Evolutionary conservation across 1,140 invertebrate species (phyloP), one percentile per base, ranked within the genome.

Genomic region (Mamestra configurata): DNA sequence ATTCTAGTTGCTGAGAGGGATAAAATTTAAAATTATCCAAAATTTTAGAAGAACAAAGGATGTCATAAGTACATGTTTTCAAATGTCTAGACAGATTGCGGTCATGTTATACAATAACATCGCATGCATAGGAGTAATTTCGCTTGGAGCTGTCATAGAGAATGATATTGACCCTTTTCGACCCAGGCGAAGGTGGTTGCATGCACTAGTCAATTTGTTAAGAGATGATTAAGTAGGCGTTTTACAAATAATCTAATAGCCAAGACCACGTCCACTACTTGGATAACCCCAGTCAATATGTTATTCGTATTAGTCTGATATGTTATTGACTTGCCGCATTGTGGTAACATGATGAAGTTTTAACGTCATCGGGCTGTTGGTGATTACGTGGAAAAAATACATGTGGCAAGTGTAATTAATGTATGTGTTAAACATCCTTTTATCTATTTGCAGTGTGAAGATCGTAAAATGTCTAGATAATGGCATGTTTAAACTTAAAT

Each of bases 131-230:
- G 24, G 31, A 75, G 46, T 70, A 81, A 83, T 82, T 86, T 84
- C 40, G 77, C 22, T 59, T 27, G 13, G 20, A 61, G 61, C 75
- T 37, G 43, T 79, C 51, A 72, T 64, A 40, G 13, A 51, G 51
- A 70, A 68, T 81, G 84, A 85, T 80, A 85, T 83, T 85, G 84
- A 85, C 82, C 80, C 82, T 80, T 81, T 79, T 80, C 66, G 70
- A 72, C 79, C 55, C 27, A 20, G 43, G n/a, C 27, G 57, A 76
- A 76, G 57, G 71, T 59, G 51, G 49, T 53, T 72, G 11, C 27
- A 35, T 13, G 35, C 8, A 11, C 10, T 59, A 46, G 71, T 7
- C 31, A 40, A 57, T 59, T 59, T 55, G 5, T 46, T 59, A 40
- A 22, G 4, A 20, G 49, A 72, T 53, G 70, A 27, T 55, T 43